Evolutionary conservation across 2,797 vertebrate species (phyloP).

Genomic region (Sebastes iracundus): DNA sequence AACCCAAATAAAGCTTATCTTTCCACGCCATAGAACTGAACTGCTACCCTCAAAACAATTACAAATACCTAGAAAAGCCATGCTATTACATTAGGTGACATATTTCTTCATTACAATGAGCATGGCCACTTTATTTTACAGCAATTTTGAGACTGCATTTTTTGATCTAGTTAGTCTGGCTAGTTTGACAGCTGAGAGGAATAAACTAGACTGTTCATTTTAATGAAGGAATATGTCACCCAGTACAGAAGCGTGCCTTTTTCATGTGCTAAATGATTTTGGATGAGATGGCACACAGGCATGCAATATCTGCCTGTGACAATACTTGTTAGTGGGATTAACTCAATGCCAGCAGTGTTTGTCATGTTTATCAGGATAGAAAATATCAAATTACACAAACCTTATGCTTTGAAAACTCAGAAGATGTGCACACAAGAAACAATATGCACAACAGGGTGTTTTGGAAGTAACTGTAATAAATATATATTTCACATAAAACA

Average conservation of each 20-base stretch:
- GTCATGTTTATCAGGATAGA: neutral
- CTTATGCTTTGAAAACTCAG: neutral
- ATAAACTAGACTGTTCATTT: neutral
- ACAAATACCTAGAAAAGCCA: neutral
- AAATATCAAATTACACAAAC: neutral
- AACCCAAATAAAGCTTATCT: neutral
- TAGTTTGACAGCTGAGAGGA: neutral
- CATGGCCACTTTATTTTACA: neutral
- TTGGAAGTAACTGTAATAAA: neutral
- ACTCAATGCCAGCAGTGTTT: neutral
- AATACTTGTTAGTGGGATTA: neutral
- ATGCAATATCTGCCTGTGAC: neutral
- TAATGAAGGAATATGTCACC: slow-evolving; percentile 2
- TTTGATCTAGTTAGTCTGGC: neutral
- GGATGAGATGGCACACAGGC: neutral
- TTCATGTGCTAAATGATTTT: neutral
- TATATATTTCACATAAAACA: neutral
- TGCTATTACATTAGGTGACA: neutral
- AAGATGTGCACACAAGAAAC: neutral
- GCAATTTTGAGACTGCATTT: neutral
- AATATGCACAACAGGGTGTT: neutral
- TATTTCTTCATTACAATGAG: neutral
- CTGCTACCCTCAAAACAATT: neutral
- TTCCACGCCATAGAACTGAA: neutral
- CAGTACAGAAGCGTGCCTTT: neutral